Evolutionary conservation across 64 coral and sea anemone genomes (phyloP), one percentile per base, ranked within the genome.

Genomic region (Montipora capricornis): DNA sequence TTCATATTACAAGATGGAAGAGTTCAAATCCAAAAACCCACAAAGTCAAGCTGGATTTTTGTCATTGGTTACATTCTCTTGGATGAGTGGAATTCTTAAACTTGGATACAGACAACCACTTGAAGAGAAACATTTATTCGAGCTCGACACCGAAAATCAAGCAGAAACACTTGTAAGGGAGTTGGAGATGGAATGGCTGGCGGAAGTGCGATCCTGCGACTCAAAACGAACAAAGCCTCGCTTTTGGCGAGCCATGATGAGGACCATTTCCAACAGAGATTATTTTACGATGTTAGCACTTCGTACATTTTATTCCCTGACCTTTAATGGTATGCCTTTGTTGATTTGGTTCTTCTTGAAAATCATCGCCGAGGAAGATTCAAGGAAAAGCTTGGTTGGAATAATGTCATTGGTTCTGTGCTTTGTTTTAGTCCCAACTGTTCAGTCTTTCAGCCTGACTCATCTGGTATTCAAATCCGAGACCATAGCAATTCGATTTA

Each of bases 1-100:
- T 29, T 29, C 29, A 29, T 29, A 29, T 29, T 29, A 64, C 9
- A 64, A 49, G 29, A 48, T 80, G 67, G 73, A 94, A 16, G 73
- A 89, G 58, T 67, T 15, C 26, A 10, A 44, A 19, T 37, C 55
- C 9, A 60, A 47, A 44, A 96, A 96, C 76, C 95, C 95, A 26
- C 76, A 55, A 9, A 16, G 44, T 0, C 57, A 87, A 37, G 95
- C 95, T 5, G 70, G 79, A 16, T 74, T 96, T 26, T 37, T 90
- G 1, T 96, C 95, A 7, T 20, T 73, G 6, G 50, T 96, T n/a
- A 80, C 91, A 5, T 91, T 96, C 46, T 94, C 91, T 86, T 96
- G 92, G 91, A 68, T 96, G 79, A 85, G 55, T 49, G 79, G 75
- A 44, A 52, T 90, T 19, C 85, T 96, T 10, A 88, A 76, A 22